Conservation (phyloP, 2,888 invertebrate species). For the Ephialtes manifestator region DNA sequence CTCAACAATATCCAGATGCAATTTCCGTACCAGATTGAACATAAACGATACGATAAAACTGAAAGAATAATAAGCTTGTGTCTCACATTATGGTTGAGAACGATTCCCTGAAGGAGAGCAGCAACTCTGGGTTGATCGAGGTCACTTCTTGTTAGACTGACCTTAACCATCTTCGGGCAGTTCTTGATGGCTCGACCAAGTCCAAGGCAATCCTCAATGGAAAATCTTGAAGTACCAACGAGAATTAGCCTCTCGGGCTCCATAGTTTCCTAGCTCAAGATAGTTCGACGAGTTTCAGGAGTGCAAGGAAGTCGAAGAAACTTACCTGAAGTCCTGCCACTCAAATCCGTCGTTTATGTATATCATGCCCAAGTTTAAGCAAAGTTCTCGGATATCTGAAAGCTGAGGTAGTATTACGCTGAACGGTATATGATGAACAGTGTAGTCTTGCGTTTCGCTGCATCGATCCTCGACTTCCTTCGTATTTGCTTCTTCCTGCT, state of each 20-base stretch:
- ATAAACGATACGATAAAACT: too few species aligned
- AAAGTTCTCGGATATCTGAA: conserved; percentile 87
- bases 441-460: conserved; percentile 81
- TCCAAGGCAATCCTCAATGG: conserved; percentile 88
- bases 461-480: conserved; percentile 82
- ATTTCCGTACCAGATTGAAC: too few species aligned
- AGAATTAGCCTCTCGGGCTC: background rate
- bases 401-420: conserved; percentile 87
- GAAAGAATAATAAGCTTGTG: background rate
- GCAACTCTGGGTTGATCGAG: conserved; percentile 88
- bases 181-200: conserved; percentile 87
- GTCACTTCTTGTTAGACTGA: conserved; percentile 88
- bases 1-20: too few species aligned
- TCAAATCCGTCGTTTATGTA: conserved; percentile 87
- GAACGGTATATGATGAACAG: conserved; percentile 88
- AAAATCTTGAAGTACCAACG: conserved; percentile 83
- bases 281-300: background rate
- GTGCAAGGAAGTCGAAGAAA: conserved; percentile 3
- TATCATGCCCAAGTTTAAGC: conserved; percentile 86
- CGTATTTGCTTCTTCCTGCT: background rate
- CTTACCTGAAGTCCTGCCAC: conserved; percentile 88
- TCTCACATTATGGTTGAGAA: conserved; percentile 86
- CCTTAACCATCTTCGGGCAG: conserved; percentile 86
- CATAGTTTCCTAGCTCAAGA: background rate
- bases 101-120: conserved; percentile 87